Percentiles rank a stretch among this genome's conserved stretches.
Conservation (phyloP, 2,888 invertebrate species). For the Mythimna loreyi region DNA sequence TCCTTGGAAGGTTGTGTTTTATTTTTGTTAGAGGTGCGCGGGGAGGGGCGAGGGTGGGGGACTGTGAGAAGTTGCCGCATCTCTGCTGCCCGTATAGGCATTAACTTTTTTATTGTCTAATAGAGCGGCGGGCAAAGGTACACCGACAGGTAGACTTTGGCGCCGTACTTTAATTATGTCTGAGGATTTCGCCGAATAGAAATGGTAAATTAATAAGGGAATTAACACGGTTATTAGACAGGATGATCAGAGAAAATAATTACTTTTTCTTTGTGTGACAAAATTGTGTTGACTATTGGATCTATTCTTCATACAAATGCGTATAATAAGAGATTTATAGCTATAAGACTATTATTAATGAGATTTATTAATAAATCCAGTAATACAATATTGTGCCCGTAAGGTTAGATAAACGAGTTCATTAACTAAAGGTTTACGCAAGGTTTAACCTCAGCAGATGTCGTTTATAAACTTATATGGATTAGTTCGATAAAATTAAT, state of each 20-base stretch:
- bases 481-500: constrained; percentile 39
- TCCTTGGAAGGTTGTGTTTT: constrained; percentile 90
- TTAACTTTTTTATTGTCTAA: constrained; percentile 90
- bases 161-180: constrained; percentile 88
- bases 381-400: constrained; percentile 23
- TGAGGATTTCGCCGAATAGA: constrained; percentile 79
- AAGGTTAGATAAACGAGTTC: constrained; percentile 58
- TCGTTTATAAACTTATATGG: constrained; percentile 42
- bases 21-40: constrained; percentile 77
- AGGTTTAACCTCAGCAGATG: constrained; percentile 54
- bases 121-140: constrained; percentile 86
- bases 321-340: constrained; percentile 11
- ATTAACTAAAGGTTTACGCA: constrained; percentile 53
- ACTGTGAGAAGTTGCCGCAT: constrained; percentile 88
- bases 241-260: constrained; percentile 40
- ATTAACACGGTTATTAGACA: constrained; percentile 66
- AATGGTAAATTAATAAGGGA: constrained; percentile 78
- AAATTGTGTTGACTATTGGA: neutral
- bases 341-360: constrained; percentile 4
- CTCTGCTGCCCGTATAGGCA: constrained; percentile 83
- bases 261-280: constrained; percentile 2
- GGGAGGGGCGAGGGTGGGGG: constrained; percentile 71
- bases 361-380: constrained; percentile 42
- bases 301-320: neutral
- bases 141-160: constrained; percentile 88